Base-by-base conservation (phyloP, 2,113 vertebrate species). In the Bucco capensis region DNA sequence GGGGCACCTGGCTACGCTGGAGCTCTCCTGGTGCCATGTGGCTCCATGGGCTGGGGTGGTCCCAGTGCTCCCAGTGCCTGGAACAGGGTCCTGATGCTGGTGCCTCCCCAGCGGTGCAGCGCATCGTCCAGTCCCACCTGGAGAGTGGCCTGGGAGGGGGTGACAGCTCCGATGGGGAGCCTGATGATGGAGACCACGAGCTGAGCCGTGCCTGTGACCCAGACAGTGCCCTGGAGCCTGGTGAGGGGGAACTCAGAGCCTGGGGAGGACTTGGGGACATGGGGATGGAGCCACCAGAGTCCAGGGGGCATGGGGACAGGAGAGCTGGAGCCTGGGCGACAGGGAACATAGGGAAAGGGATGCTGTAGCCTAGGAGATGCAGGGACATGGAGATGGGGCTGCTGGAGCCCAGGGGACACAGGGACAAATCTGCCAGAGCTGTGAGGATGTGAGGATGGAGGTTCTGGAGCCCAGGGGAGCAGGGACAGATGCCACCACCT, bases 71-170 rank as follows among this genome's bases (percentile, higher is more conserved):
- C 50, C 58, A 61, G 65, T 69, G 38, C 71, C 70, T 4, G 9
- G 70, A 25, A 47, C 4, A 8, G 56, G 62, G 44, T 17, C 28
- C 19, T 62, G 75, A 92, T 1, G 2, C 28, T 0, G 6, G 38
- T 6, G 3, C 17, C 9, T 10, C 77, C 65, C 51, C 94, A 99
- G 99, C 98, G 5, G 97, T 99, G 88, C 99, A 99, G 97, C 98
- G 97, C 96, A 98, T 99, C 60, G 98, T 98, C 22, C 98, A 98
- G 96, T 98, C 98, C 70, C 98, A 99, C 95, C 89, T 99, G 94
- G 97, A 98, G 95, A 97, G 98, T 3, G 97, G 97, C 80, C 60
- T 99, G 96, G 97, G 96, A 16, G 98, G 98, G 83, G 98, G 97
- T 66, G 98, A 97, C 92, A 97, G 97, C 70, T 98, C 88, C 54